A percentile compares a stretch with the other conserved stretches of the same genome.
These are phyloP conservation scores for Hypsopygia costalis DNA, from an alignment of 2,888 invertebrate genomes.

Conservation along the genomic window DNA sequence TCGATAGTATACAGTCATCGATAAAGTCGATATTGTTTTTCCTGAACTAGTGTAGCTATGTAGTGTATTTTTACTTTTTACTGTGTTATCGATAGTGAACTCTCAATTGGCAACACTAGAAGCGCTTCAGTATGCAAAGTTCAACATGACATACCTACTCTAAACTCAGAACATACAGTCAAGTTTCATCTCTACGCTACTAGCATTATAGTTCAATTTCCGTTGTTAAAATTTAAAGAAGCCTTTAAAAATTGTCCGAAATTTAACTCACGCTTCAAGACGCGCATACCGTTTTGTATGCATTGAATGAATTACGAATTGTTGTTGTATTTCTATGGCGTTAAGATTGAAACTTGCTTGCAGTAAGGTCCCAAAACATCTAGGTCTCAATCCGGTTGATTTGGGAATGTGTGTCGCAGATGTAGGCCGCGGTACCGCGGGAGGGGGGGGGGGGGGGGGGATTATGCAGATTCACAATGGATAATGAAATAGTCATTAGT, in stretches of 20 bases:
- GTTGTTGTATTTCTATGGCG: constrained; percentile 10
- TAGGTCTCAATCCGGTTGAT: constrained; percentile 67
- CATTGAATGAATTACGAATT: constrained; percentile 35
- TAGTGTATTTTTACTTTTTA: too few species aligned
- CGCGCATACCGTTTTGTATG: constrained; percentile 62
- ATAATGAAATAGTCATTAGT: background rate
- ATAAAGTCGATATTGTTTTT: too few species aligned
- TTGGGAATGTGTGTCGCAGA: constrained; percentile 66
- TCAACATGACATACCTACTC: constrained; percentile 38
- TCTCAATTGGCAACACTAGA: too few species aligned
- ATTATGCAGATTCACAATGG: background rate
- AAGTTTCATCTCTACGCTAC: constrained; percentile 11
- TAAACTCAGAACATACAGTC: constrained; percentile 20
- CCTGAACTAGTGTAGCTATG: too few species aligned
- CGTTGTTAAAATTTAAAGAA: constrained; percentile 17
- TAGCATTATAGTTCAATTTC: constrained; percentile 12
- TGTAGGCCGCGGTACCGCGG: constrained; percentile 44
- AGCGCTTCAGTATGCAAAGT: constrained; percentile 39
- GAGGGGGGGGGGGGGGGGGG: constrained; percentile 19
- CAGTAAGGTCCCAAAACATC: constrained; percentile 45
- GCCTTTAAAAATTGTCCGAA: constrained; percentile 50
- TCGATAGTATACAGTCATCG: too few species aligned
- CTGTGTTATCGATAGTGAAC: too few species aligned
- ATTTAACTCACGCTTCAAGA: constrained; percentile 49
- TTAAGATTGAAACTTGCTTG: constrained; percentile 33